A percentile compares a stretch with the other conserved stretches of the same genome.
These are phyloP conservation scores for Trachythela sp. DNA, from an alignment of 64 coral and sea anemone species.

Conservation along the genomic window DNA sequence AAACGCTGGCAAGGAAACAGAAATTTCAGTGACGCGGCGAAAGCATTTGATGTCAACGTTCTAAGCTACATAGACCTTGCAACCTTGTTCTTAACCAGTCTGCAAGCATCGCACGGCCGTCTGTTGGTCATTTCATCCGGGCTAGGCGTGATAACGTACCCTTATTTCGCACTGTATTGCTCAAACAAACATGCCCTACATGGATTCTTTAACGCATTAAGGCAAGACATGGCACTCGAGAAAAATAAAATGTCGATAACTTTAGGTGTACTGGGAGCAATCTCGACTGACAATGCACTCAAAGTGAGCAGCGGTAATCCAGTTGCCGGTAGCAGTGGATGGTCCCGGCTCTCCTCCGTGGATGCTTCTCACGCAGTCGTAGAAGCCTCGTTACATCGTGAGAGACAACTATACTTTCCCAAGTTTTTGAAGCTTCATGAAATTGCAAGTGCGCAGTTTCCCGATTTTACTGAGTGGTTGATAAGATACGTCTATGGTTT, in stretches of 20 bases:
- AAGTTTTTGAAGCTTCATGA: not conserved
- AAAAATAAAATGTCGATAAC: not conserved
- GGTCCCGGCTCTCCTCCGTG: not conserved
- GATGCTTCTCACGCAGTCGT: not conserved
- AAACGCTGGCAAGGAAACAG: not conserved
- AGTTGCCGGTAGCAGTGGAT: not conserved
- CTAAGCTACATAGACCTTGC: constrained; percentile 13
- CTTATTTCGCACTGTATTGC: not conserved
- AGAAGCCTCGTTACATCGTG: not conserved
- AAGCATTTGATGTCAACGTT: not conserved
- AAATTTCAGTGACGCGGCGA: not conserved
- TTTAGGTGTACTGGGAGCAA: not conserved
- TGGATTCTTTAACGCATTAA: not conserved
- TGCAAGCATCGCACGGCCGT: not conserved
- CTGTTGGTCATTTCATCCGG: not conserved
- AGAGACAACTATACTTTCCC: not conserved
- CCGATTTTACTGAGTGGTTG: not conserved
- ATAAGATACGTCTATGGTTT: not conserved
- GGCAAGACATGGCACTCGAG: not conserved
- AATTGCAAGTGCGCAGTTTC: not conserved
- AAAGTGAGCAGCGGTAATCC: not conserved
- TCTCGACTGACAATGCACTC: not conserved
- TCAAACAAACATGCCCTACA: not conserved
- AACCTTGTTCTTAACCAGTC: not conserved
- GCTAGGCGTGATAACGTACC: not conserved